Conservation (phyloP, 1,140 invertebrate species). For the Drosophila busckii region DNA sequence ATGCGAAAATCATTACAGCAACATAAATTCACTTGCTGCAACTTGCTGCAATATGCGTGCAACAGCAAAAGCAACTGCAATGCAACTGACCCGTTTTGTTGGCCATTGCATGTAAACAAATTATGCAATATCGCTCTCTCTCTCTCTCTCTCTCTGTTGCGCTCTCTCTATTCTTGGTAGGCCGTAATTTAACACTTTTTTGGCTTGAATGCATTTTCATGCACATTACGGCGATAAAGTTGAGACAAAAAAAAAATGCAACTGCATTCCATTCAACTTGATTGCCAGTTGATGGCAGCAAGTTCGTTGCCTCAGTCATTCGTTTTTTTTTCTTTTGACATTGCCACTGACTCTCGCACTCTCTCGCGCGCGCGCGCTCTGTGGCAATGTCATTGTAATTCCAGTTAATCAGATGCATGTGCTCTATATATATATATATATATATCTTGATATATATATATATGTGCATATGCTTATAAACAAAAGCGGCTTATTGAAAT, state of each 20-base stretch:
- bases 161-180: conserved; percentile 24
- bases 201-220: conserved; percentile 45
- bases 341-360: conserved; percentile 19
- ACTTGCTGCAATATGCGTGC: conserved; percentile 51
- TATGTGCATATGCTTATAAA: too few species aligned
- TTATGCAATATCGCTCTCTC: conserved; percentile 58
- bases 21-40: conserved; percentile 63
- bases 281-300: conserved; percentile 55
- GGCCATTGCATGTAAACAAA: conserved; percentile 61
- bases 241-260: too few species aligned
- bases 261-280: conserved; percentile 60
- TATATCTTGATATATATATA: too few species aligned
- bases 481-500: not conserved
- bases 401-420: conserved; percentile 10
- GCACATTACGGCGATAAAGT: conserved; percentile 49
- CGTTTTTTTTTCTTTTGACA: conserved; percentile 27
- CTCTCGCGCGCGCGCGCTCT: not conserved
- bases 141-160: not conserved
- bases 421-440: conserved; percentile 8
- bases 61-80: conserved; percentile 25
- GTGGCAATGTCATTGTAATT: conserved; percentile 41
- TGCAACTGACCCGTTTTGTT: conserved; percentile 71
- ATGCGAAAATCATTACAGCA: conserved; percentile 12
- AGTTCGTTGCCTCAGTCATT: conserved; percentile 60
- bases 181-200: conserved; percentile 65